Conservation (phyloP, 2,797 vertebrate genomes). For the Bufotes viridis region DNA sequence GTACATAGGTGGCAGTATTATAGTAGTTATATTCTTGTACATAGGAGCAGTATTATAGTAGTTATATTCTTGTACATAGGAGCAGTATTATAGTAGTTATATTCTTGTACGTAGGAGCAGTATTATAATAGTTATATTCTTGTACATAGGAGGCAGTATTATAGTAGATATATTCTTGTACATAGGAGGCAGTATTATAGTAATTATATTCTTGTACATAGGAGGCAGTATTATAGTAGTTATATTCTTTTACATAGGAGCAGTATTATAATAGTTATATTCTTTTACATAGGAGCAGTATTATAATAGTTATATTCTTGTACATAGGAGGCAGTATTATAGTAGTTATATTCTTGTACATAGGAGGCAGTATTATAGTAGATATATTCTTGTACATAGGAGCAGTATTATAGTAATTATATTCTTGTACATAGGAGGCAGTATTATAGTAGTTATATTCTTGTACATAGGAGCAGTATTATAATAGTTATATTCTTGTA, state of each 20-base stretch:
- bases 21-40: conserved; percentile 3
- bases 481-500: neutral
- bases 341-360: conserved; percentile 1
- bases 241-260: neutral
- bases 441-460: too few relatives aligned
- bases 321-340: conserved; percentile 1
- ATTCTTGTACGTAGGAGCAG: neutral
- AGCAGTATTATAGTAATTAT: too few relatives aligned
- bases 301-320: conserved; percentile 6
- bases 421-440: too few relatives aligned
- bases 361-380: too few relatives aligned
- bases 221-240: neutral
- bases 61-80: conserved; percentile 1
- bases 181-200: too few relatives aligned
- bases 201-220: too few relatives aligned
- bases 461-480: neutral
- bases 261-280: neutral
- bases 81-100: conserved; percentile 3
- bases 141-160: neutral
- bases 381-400: too few relatives aligned
- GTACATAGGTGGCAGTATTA: neutral
- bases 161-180: conserved; percentile 2
- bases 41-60: neutral
- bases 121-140: conserved; percentile 6
- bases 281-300: neutral